Percentiles rank a stretch among this genome's conserved stretches.
Evolutionary conservation across 2,888 invertebrate species (phyloP).

Genomic region (Scelioninae gen. 1): DNA sequence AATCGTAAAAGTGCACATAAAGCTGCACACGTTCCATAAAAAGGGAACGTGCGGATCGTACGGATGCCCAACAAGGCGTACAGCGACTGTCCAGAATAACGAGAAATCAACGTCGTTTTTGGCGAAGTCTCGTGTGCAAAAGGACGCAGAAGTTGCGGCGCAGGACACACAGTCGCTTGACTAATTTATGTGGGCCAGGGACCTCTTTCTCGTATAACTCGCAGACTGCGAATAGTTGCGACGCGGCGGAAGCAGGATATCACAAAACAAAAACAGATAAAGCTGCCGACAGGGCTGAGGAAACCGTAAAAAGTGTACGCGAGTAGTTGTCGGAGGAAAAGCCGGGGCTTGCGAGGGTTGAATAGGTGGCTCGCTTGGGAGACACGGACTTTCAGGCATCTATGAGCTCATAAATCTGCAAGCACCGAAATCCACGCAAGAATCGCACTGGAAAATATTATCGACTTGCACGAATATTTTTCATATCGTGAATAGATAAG

Average conservation of each 20-base stretch:
- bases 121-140: conserved; percentile 53
- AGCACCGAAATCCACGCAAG: conserved; percentile 75
- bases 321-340: conserved; percentile 68
- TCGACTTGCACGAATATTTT: conserved; percentile 32
- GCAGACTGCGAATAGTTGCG: conserved; percentile 61
- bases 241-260: conserved; percentile 69
- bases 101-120: conserved; percentile 65
- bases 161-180: conserved; percentile 69
- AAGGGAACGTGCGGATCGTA: conserved; percentile 41
- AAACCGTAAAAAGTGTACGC: conserved; percentile 61
- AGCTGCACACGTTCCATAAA: conserved; percentile 50
- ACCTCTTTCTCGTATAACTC: conserved; percentile 76
- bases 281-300: conserved; percentile 63
- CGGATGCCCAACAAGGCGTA: conserved; percentile 47
- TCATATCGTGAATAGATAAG: conserved; percentile 16
- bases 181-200: conserved; percentile 79
- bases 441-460: conserved; percentile 73
- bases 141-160: conserved; percentile 58
- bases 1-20: conserved; percentile 39
- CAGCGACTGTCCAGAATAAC: conserved; percentile 61
- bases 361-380: conserved; percentile 53
- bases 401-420: conserved; percentile 82
- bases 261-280: conserved; percentile 75
- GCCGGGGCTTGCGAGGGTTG: conserved; percentile 45
- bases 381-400: conserved; percentile 76